Evolutionary conservation across 2,113 vertebrate genomes (phyloP).

Genomic region (Saiga tatarica): DNA sequence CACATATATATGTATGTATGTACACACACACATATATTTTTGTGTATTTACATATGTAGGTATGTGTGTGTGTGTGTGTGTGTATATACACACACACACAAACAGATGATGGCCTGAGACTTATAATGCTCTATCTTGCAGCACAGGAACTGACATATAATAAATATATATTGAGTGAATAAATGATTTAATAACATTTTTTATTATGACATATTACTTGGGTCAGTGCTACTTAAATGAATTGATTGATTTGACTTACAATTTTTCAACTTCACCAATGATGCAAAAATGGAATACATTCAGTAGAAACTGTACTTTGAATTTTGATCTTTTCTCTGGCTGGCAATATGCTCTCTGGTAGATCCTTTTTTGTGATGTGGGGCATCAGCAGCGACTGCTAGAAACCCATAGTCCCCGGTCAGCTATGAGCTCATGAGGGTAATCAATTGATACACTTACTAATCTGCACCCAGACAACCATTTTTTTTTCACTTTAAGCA

Average conservation of each 20-base stretch:
- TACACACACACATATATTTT: background rate
- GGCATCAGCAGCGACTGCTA: background rate
- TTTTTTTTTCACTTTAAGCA: background rate
- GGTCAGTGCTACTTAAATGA: background rate
- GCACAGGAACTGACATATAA: background rate
- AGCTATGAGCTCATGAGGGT: background rate
- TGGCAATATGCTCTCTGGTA: background rate
- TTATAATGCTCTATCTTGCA: background rate
- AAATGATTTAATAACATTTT: background rate
- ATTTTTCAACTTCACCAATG: background rate
- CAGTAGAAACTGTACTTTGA: background rate
- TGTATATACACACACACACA: too few relatives aligned
- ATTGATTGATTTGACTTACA: background rate
- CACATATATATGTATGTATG: background rate
- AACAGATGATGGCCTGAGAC: rapidly evolving
- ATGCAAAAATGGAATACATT: background rate
- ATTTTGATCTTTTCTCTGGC: background rate
- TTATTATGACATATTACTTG: background rate
- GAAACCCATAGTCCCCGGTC: background rate
- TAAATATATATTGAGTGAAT: background rate
- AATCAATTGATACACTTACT: background rate
- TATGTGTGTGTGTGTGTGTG: too few relatives aligned
- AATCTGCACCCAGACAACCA: background rate
- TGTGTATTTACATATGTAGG: background rate
- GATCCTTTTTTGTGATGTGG: background rate